Percentiles rank a stretch among this genome's conserved stretches.
Conservation (phyloP, 2,888 invertebrate genomes). For the Thalpophila matura region DNA sequence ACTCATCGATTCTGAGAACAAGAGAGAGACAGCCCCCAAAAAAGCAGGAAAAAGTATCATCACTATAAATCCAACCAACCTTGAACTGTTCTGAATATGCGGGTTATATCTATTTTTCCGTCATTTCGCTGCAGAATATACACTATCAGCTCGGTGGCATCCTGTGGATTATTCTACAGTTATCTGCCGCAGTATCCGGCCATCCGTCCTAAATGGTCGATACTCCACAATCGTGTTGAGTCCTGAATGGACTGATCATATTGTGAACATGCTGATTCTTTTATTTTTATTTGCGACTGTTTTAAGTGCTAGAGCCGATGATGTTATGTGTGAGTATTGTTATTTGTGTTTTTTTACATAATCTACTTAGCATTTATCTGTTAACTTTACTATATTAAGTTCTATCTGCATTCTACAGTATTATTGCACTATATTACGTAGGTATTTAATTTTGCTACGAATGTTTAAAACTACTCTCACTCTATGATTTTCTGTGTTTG, state of each 20-base stretch:
- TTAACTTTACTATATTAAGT: too few relatives aligned
- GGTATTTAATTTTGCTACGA: neutral
- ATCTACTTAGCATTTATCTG: neutral
- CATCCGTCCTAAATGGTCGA: constrained; percentile 35
- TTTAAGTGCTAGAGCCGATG: constrained; percentile 61
- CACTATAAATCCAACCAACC: constrained; percentile 34
- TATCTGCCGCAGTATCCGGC: constrained; percentile 58
- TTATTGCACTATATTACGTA: neutral
- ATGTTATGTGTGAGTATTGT: constrained; percentile 53
- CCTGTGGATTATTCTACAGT: constrained; percentile 78
- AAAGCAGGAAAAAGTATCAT: constrained; percentile 26
- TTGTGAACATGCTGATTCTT: constrained; percentile 70
- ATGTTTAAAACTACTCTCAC: too few relatives aligned
- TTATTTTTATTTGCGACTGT: constrained; percentile 61
- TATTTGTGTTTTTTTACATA: constrained; percentile 3
- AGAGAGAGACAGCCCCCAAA: constrained; percentile 2
- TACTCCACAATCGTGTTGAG: constrained; percentile 31
- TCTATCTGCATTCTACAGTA: too few relatives aligned
- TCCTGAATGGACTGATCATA: constrained; percentile 29
- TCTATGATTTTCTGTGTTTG: neutral
- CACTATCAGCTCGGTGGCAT: constrained; percentile 74
- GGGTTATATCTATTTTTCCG: constrained; percentile 52
- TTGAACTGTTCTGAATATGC: constrained; percentile 57
- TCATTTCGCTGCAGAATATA: constrained; percentile 55
- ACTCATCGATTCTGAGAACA: constrained; percentile 23